Conservation (phyloP, 2,797 vertebrate genomes). For the Tragopan temminckii region DNA sequence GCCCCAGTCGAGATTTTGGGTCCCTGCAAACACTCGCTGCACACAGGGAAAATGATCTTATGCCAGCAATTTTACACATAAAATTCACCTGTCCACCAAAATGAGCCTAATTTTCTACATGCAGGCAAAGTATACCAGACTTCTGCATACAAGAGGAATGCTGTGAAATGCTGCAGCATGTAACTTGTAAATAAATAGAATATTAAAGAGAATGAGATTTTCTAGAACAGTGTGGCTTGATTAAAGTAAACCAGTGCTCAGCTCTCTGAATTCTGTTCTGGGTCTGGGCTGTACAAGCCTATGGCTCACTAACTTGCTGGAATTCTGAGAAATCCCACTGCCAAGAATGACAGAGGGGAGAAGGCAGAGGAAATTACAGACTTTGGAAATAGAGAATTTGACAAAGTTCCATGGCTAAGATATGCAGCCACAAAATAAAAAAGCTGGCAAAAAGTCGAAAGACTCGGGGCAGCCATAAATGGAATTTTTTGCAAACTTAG, state of each 20-base stretch:
- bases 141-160: not conserved
- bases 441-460: constrained; percentile 54
- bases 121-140: not conserved
- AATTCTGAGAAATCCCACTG: constrained; percentile 49
- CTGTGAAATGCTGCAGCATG: not conserved
- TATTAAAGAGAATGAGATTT: not conserved
- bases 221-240: not conserved
- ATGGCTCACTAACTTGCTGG: constrained; percentile 49
- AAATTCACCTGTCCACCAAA: not conserved
- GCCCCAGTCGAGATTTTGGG: not conserved
- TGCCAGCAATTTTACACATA: not conserved
- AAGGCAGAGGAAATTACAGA: constrained; percentile 74
- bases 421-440: constrained; percentile 55
- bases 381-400: constrained; percentile 47
- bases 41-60: not conserved
- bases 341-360: constrained; percentile 72
- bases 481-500: constrained; percentile 63
- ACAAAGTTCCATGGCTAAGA: constrained; percentile 58
- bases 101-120: not conserved
- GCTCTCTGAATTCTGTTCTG: constrained; percentile 34
- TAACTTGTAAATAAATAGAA: not conserved
- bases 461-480: constrained; percentile 62
- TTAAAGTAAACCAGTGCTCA: constrained; percentile 37
- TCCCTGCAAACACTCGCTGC: not conserved
- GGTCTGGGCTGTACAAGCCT: constrained; percentile 38